Base-by-base conservation (phyloP, 92 coral and sea anemone genomes). In the Siderastrea radians region DNA sequence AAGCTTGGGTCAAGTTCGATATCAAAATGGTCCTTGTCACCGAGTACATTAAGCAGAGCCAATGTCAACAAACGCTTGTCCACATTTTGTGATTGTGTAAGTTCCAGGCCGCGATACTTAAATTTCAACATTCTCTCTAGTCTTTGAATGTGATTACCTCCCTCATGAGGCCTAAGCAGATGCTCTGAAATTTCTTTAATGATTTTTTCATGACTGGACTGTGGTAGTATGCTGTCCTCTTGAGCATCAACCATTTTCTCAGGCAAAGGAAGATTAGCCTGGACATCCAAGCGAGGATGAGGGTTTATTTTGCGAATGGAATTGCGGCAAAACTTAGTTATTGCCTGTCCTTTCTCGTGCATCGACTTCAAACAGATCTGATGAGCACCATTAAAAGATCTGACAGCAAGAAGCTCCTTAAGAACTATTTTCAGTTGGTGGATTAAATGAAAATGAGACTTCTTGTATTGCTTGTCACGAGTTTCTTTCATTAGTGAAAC, bases 291-390 rank as follows among this genome's bases (percentile, higher is more conserved):
- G 81, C 66, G 48, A 7, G 77, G 83, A 53, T 88, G 92, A 44
- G 92, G 92, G 51, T 82, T 88, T 0, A 82, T 58, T 54, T 88
- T 78, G 3, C 83, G 63, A 12, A 88, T 73, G 48, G 61, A 74
- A 16, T 62, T 68, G 8, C n/a, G n/a, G 50, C 81, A 88, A 72
- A 82, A 88, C 19, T 88, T 71, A 63, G 44, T 71, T 5, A 74
- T 43, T 1, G 12, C 7, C 65, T 54, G 52, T 15, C 59, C n/a
- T 44, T 74, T 62, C 64, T 51, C 51, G 51, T 8, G 0, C 51
- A 19, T 53, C 54, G 47, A 49, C n/a, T 51, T 47, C 51, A 44
- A 47, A 47, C 8, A 14, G 10, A 2, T 2, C 26, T 2, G 8
- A 10, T 16, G 62, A 50, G 45, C 59, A 52, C 51, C 60, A 73